phyloP scores from a whole-genome alignment of 2,888 invertebrate species.

The Lissonota sp. region DNA sequence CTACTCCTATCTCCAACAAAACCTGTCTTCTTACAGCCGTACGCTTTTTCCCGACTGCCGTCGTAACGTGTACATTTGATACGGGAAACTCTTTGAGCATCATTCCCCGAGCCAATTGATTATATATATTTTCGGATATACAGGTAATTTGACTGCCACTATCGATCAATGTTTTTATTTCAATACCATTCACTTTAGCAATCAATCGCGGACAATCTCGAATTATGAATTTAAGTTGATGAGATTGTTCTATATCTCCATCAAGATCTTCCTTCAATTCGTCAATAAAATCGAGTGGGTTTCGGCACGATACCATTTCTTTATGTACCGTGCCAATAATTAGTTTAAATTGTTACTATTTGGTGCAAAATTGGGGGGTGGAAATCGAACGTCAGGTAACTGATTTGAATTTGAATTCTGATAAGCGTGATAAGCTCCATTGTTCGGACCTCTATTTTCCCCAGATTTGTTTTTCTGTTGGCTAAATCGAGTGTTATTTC shows the following conservation, averaged over 20 bases:
- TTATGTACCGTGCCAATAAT: slow-evolving; percentile 20
- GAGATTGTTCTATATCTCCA: slow-evolving; percentile 11
- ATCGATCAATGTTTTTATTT: slow-evolving; percentile 37
- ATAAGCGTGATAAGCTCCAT: background rate
- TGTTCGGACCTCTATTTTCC: too few species aligned
- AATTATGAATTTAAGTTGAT: background rate
- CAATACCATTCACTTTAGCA: slow-evolving; percentile 16
- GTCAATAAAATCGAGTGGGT: slow-evolving; percentile 22
- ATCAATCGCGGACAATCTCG: slow-evolving; percentile 11
- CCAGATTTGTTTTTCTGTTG: too few species aligned
- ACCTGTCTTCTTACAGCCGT: slow-evolving; percentile 45
- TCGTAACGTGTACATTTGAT: slow-evolving; percentile 45
- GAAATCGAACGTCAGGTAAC: background rate
- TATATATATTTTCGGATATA: slow-evolving; percentile 65
- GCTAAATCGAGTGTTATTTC: background rate
- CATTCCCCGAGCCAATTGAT: slow-evolving; percentile 60
- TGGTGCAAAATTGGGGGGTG: background rate
- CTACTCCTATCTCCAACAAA: slow-evolving; percentile 59
- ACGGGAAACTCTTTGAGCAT: slow-evolving; percentile 53
- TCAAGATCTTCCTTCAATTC: slow-evolving; percentile 24
- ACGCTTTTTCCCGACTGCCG: slow-evolving; percentile 61
- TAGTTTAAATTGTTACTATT: slow-evolving; percentile 32
- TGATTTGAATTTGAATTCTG: background rate
- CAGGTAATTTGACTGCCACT: slow-evolving; percentile 34
- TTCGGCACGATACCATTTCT: slow-evolving; percentile 29